Base-by-base conservation (phyloP, 2,888 invertebrate genomes). In the Tetropium fuscum region DNA sequence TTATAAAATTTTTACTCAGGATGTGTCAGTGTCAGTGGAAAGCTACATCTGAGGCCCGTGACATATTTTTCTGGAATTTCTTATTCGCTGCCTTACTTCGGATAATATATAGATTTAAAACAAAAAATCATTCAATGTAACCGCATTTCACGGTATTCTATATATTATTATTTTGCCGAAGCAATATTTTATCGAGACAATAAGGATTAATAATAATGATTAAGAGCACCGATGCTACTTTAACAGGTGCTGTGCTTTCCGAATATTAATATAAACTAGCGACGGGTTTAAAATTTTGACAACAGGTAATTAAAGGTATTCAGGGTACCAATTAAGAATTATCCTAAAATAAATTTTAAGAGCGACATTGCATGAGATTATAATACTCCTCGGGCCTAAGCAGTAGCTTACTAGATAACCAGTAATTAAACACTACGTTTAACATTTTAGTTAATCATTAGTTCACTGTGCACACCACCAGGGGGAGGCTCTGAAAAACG, bases 291-390 rank as follows among this genome's bases (percentile, higher is more conserved):
- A 69, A 25, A 60, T 67, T 66, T 69, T 67, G 71, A 72, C 72
- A 74, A 66, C 63, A 63, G 48, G 57, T 68, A 75, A 75, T 77
- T 77, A 77, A 73, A 77, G 74, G 70, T 67, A 68, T 62, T 67
- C 65, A 73, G 76, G 76, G 74, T 75, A 68, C 63, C 70, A 78
- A 80, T 80, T 79, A 80, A 75, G 77, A 80, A 80, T 80, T 79
- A 79, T 74, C 76, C 77, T 76, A 75, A 78, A 75, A 73, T 68
- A 74, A 74, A 72, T 67, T 73, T 70, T 69, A 70, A 68, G 64
- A 67, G 60, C 64, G 65, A 63, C 67, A 68, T 65, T 61, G 59
- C 57, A 54, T 57, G 60, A 57, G 62, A 70, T 63, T n/a, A n/a
- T n/a, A n/a, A 60, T 66, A 66, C 53, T 66, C 67, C 71, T 71